Conservation (phyloP, 2,797 vertebrate species). For the Erpetoichthys calabaricus region DNA sequence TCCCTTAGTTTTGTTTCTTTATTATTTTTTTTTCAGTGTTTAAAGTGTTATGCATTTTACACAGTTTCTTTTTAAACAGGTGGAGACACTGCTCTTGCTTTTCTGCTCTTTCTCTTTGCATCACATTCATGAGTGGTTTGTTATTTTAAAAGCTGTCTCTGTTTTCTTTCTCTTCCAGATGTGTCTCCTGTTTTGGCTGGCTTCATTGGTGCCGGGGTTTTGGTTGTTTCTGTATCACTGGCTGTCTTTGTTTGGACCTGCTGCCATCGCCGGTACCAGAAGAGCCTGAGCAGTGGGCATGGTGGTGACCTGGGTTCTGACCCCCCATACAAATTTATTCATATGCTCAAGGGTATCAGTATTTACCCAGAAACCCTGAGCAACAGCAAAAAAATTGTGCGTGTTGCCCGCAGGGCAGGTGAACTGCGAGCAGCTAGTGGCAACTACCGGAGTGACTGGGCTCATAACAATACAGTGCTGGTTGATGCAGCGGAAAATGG, state of each 20-base stretch:
- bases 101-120: no score
- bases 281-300: slow-evolving; percentile 42
- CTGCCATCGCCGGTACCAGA: slow-evolving; percentile 73
- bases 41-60: no score
- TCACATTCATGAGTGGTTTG: no score
- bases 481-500: slow-evolving; percentile 5
- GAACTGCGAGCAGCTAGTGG: slow-evolving; percentile 12
- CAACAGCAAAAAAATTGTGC: slow-evolving; percentile 74
- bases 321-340: slow-evolving; percentile 80
- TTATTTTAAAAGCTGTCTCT: no score
- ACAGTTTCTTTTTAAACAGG: no score
- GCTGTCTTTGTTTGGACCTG: slow-evolving; percentile 82
- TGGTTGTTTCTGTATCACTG: slow-evolving; percentile 70
- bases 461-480: slow-evolving; percentile 2
- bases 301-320: slow-evolving; percentile 43
- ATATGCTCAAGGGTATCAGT: slow-evolving; percentile 95
- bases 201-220: slow-evolving; percentile 78
- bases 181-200: slow-evolving; percentile 86
- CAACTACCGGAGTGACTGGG: slow-evolving; percentile 6
- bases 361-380: slow-evolving; percentile 89
- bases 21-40: no score
- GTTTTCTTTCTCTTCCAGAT: slow-evolving; percentile 39
- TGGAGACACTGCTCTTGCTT: no score
- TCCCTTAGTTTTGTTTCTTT: no score
- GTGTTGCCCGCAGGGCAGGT: slow-evolving; percentile 39